Base-by-base conservation (phyloP, 37 sponge, comb jelly and placozoan species). In the Hexactinellida sp. region DNA sequence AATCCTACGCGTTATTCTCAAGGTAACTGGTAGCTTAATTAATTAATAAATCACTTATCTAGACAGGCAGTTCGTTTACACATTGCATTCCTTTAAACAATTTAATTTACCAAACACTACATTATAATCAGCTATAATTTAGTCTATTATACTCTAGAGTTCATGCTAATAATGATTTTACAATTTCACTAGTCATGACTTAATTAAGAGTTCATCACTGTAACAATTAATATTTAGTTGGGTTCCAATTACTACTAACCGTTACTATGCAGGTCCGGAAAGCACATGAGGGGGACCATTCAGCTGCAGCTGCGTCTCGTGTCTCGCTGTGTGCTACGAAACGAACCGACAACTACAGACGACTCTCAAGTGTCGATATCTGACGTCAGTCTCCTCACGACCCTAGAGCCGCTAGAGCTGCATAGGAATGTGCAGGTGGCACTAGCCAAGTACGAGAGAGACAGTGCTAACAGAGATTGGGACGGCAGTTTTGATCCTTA, bases 241-340 rank as follows among this genome's bases (percentile, higher is more conserved):
- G n/a, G n/a, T n/a, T n/a, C n/a, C n/a, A n/a, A n/a, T n/a, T n/a
- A n/a, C n/a, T n/a, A n/a, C n/a, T n/a, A n/a, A n/a, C n/a, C n/a
- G n/a, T 47, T 16, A 47, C 16, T 47, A 47, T 47, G 13, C 16
- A 63, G 76, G 76, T 63, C 76, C 13, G 76, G 76, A 63, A 63
- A 63, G 34, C 76, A 63, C 76, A 63, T 63, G 76, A 63, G 76
- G 30, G 76, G 76, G 32, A 63, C 76, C 34, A 63, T 63, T 21
- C 76, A 63, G 76, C 34, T 63, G 34, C 76, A 63, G 34, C 76
- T 63, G 13, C 76, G 76, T 32, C 76, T 63, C 34, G 76, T 63
- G 76, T 63, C 76, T 21, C 76, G 76, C 19, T 63, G 76, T 63
- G 13, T 63, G 3, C 28, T 63, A 63, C 34, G 19, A 28, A n/a